These are phyloP conservation scores for Sebastes itinus DNA, from an alignment of 2,797 vertebrate genomes.

Conservation along the genomic window DNA sequence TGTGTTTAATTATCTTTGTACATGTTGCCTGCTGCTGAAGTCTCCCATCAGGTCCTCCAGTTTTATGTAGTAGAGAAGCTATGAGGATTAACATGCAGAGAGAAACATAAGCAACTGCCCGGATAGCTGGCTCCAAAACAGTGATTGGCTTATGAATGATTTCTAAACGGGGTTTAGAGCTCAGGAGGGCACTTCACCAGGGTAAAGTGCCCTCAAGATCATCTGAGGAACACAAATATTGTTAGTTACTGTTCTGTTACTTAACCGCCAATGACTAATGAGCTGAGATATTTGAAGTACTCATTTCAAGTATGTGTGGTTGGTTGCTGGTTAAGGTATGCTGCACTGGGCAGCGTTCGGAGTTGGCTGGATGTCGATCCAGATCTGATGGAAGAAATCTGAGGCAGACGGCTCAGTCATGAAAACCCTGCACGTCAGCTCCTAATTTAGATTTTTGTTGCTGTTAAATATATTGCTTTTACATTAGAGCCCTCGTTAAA, in stretches of 20 bases:
- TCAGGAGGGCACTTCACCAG: not conserved
- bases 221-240: not conserved
- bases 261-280: not conserved
- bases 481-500: conserved; percentile 12
- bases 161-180: not conserved
- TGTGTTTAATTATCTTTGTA: conserved; percentile 25
- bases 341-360: not conserved
- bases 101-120: not conserved
- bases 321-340: not conserved
- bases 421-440: conserved; percentile 5
- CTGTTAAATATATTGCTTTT: conserved; percentile 52
- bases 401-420: not conserved
- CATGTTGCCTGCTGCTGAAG: not conserved
- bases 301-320: conserved; percentile 2
- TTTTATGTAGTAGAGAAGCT: not conserved
- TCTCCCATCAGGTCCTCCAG: not conserved
- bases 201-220: not conserved
- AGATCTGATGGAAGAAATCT: conserved; percentile 10
- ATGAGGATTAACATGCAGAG: not conserved
- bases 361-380: conserved; percentile 8
- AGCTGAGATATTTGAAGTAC: not conserved
- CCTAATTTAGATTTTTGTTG: conserved; percentile 58
- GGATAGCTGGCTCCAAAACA: not conserved
- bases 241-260: not conserved
- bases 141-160: not conserved